These are phyloP conservation scores for Cyprinodon brontotheroides DNA, from an alignment of 2,113 vertebrate genomes.

Conservation along the genomic window DNA sequence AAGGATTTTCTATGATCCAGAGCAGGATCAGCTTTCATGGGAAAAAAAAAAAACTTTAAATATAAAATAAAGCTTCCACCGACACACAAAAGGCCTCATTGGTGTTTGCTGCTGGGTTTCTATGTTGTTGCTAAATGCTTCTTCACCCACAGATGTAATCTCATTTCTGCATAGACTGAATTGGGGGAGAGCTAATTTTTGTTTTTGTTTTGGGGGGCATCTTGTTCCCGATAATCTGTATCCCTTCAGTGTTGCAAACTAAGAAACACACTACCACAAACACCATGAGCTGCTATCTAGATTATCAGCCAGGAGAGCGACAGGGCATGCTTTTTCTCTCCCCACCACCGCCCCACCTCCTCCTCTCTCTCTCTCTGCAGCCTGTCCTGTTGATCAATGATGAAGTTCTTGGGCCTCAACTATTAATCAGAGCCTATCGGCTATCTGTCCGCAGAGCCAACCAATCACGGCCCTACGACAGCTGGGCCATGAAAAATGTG, in stretches of 20 bases:
- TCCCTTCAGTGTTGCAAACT: conserved; percentile 32
- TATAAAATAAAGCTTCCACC: background rate
- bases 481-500: conserved; percentile 83
- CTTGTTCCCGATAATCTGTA: conserved; percentile 26
- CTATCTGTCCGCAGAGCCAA: conserved; percentile 82
- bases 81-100: conserved; percentile 8
- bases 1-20: background rate
- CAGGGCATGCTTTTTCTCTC: conserved; percentile 72
- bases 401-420: conserved; percentile 81
- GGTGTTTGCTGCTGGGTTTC: conserved; percentile 16
- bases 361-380: conserved; percentile 43
- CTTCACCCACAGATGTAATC: conserved; percentile 46
- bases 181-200: background rate
- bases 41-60: background rate
- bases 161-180: conserved; percentile 5
- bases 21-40: background rate
- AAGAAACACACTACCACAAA: conserved; percentile 28
- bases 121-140: conserved; percentile 29
- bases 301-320: conserved; percentile 71
- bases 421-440: conserved; percentile 85
- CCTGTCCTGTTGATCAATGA: conserved; percentile 84
- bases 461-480: conserved; percentile 81
- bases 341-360: conserved; percentile 37
- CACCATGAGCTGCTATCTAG: conserved; percentile 55
- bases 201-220: conserved; percentile 13